Evolutionary conservation across 2,888 invertebrate genomes (phyloP).

Genomic region (Elmis aenea): DNA sequence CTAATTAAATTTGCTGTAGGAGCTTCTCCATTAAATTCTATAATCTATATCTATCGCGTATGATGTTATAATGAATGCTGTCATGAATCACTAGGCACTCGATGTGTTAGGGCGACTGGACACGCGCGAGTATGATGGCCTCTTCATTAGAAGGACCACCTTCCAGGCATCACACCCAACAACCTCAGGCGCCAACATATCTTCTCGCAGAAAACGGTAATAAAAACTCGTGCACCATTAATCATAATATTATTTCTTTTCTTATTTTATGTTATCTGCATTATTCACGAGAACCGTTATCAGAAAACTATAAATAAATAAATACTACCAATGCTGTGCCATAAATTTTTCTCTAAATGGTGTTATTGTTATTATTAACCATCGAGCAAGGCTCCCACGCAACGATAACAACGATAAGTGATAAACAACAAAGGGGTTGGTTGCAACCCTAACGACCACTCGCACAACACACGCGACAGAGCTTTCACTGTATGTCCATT

Average conservation of each 20-base stretch:
- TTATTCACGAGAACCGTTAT: constrained; percentile 11
- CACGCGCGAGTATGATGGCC: constrained; percentile 24
- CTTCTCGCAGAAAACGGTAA: constrained; percentile 9
- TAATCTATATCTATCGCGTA: no score
- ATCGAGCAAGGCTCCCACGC: constrained; percentile 23
- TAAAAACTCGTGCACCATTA: constrained; percentile 13
- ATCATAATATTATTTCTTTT: constrained; percentile 14
- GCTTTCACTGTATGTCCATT: neutral
- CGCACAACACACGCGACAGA: constrained; percentile 8
- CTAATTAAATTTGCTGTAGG: no score
- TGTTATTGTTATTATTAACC: constrained; percentile 9
- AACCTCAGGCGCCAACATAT: constrained; percentile 10
- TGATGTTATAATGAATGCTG: no score
- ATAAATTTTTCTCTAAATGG: constrained; percentile 12
- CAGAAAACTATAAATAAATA: constrained; percentile 10
- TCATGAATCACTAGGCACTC: constrained; percentile 15
- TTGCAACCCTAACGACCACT: no score
- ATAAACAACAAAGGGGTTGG: constrained; percentile 15
- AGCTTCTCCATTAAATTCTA: no score
- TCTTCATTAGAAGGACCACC: constrained; percentile 17
- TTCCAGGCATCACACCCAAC: constrained; percentile 11
- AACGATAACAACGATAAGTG: constrained; percentile 26
- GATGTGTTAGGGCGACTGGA: constrained; percentile 16
- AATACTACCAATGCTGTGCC: constrained; percentile 6
- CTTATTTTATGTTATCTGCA: constrained; percentile 11